A percentile compares a stretch with the other conserved stretches of the same genome.
phyloP scores from a whole-genome alignment of 2,797 vertebrate species.

The Nannoperca obscura region DNA sequence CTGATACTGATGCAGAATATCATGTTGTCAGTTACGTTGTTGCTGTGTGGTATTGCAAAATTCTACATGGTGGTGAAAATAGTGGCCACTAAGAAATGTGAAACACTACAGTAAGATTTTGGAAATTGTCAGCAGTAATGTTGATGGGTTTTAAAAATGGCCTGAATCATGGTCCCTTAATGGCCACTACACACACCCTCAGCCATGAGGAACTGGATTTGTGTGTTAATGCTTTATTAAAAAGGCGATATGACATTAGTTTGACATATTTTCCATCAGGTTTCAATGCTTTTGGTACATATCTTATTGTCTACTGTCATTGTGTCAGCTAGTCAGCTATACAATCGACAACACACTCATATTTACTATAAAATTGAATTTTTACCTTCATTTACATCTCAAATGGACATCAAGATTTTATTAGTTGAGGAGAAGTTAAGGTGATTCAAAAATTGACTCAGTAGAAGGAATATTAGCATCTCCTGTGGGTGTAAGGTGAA shows the following conservation, averaged over 20 bases:
- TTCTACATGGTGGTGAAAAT: not conserved
- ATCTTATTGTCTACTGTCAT: not conserved
- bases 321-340: not conserved
- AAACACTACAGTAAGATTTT: not conserved
- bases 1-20: not conserved
- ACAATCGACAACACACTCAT: not conserved
- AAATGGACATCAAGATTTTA: not conserved
- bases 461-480: not conserved
- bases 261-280: not conserved
- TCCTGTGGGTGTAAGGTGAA: not conserved
- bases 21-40: not conserved
- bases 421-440: not conserved
- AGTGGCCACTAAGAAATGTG: not conserved
- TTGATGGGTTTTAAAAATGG: not conserved
- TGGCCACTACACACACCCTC: not conserved
- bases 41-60: not conserved
- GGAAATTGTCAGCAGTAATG: constrained; percentile 1
- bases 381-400: not conserved
- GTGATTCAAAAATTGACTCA: constrained; percentile 13
- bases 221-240: not conserved
- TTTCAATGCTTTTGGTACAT: not conserved
- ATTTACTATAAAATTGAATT: not conserved
- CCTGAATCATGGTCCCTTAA: not conserved
- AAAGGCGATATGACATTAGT: not conserved
- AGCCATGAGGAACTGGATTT: not conserved